Conservation (phyloP, 2,113 vertebrate species). For the Bothrops jararaca region DNA sequence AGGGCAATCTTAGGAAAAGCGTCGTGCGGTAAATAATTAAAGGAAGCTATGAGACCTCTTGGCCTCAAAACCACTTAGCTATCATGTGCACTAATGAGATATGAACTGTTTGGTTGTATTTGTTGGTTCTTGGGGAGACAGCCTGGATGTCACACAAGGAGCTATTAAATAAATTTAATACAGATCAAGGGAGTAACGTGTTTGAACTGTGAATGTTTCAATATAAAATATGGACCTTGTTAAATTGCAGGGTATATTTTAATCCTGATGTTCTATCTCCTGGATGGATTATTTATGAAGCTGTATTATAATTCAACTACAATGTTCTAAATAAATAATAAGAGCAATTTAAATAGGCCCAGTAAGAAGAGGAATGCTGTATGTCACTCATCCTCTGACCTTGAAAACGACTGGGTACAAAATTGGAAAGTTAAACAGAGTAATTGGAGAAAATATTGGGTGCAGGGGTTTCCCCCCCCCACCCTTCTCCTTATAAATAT, state of each 20-base stretch:
- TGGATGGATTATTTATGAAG: not conserved
- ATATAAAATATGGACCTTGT: not conserved
- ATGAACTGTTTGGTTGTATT: not conserved
- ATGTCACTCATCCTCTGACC: not conserved
- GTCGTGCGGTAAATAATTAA: not conserved
- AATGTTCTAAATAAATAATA: not conserved
- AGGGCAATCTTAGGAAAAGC: not conserved
- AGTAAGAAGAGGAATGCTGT: not conserved
- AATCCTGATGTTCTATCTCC: not conserved
- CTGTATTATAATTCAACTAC: not conserved
- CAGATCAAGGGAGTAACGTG: not conserved
- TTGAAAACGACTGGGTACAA: not conserved
- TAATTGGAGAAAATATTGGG: not conserved
- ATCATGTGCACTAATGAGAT: not conserved
- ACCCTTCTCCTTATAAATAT: not conserved
- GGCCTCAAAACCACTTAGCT: not conserved
- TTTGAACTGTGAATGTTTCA: not conserved
- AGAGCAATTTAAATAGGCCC: not conserved
- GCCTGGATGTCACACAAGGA: not conserved
- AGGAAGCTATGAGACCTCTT: not conserved
- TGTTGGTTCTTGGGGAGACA: not conserved
- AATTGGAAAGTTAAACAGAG: not conserved
- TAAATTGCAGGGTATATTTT: not conserved
- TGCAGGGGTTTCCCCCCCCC: too few species aligned
- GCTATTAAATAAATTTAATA: not conserved